phyloP scores from a whole-genome alignment of 2,113 vertebrate species.

The Orientallactaga bullata region DNA sequence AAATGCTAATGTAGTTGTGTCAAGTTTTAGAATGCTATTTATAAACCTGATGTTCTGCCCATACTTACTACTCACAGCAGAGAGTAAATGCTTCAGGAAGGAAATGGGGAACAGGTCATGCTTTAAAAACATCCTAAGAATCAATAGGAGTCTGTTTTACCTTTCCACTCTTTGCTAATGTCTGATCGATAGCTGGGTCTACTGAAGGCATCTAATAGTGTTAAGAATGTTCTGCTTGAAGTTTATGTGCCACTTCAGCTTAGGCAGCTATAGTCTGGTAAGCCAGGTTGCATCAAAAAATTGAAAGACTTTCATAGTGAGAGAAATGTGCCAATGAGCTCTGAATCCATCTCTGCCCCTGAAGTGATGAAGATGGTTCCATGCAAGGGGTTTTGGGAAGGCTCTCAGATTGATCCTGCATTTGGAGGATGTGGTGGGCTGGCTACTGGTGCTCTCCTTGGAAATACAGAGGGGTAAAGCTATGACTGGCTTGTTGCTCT shows the following conservation, averaged over 20 bases:
- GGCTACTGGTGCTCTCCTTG: neutral
- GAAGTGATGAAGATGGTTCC: neutral
- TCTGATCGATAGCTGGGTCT: neutral
- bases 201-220: neutral
- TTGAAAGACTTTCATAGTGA: neutral
- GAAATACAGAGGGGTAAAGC: conserved; percentile 3
- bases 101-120: conserved; percentile 14
- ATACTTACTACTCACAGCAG: neutral
- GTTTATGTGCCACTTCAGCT: neutral
- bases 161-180: neutral
- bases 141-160: neutral
- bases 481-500: neutral
- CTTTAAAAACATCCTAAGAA: conserved; percentile 37
- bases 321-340: neutral
- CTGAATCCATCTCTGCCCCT: neutral
- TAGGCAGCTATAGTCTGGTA: neutral
- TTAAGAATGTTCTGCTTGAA: neutral
- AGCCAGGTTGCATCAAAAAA: neutral
- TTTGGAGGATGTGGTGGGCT: neutral
- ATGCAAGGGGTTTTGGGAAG: neutral
- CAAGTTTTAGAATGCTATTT: conserved; percentile 14
- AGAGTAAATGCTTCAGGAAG: conserved; percentile 20
- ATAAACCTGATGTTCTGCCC: neutral
- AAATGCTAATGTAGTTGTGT: neutral
- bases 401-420: neutral